These are phyloP conservation scores for Drosophila bunnanda DNA, from an alignment of 2,888 invertebrate genomes.

Conservation along the genomic window DNA sequence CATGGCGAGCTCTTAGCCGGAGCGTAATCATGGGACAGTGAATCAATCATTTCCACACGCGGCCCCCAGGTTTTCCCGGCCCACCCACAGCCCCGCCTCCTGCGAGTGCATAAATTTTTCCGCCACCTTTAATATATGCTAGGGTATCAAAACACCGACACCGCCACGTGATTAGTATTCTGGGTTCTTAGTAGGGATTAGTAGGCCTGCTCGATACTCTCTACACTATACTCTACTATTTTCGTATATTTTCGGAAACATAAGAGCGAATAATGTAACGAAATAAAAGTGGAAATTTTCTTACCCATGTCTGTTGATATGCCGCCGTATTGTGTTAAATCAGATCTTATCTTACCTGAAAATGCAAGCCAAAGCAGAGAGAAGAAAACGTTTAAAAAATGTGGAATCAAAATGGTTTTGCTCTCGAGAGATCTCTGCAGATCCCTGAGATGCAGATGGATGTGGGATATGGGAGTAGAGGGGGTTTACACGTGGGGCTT, in stretches of 20 bases:
- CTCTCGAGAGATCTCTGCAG: slow-evolving; percentile 38
- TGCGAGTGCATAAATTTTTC: slow-evolving; percentile 24
- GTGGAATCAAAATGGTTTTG: slow-evolving; percentile 66
- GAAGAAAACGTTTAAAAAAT: slow-evolving; percentile 72
- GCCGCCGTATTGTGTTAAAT: slow-evolving; percentile 84
- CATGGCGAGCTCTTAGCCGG: slow-evolving; percentile 57
- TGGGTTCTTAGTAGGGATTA: slow-evolving; percentile 39
- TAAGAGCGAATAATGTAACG: slow-evolving; percentile 47
- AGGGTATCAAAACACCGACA: slow-evolving; percentile 28
- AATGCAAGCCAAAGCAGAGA: slow-evolving; percentile 61
- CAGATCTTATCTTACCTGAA: slow-evolving; percentile 84
- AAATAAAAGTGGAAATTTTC: slow-evolving; percentile 82
- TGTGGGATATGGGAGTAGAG: background rate
- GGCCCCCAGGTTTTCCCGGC: slow-evolving; percentile 40
- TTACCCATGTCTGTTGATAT: slow-evolving; percentile 84
- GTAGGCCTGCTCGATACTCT: slow-evolving; percentile 44
- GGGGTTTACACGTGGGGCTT: background rate
- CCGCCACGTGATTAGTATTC: slow-evolving; percentile 55
- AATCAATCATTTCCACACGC: slow-evolving; percentile 82
- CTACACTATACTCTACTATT: slow-evolving; percentile 23
- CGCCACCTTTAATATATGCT: slow-evolving; percentile 30
- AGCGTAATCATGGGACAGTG: slow-evolving; percentile 44
- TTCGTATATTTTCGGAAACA: slow-evolving; percentile 19
- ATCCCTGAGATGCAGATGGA: slow-evolving; percentile 27
- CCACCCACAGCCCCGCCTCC: slow-evolving; percentile 33